Evolutionary conservation across 2,113 vertebrate species (phyloP), one percentile per base, ranked within the genome.

Genomic region (Ptyas mucosa): DNA sequence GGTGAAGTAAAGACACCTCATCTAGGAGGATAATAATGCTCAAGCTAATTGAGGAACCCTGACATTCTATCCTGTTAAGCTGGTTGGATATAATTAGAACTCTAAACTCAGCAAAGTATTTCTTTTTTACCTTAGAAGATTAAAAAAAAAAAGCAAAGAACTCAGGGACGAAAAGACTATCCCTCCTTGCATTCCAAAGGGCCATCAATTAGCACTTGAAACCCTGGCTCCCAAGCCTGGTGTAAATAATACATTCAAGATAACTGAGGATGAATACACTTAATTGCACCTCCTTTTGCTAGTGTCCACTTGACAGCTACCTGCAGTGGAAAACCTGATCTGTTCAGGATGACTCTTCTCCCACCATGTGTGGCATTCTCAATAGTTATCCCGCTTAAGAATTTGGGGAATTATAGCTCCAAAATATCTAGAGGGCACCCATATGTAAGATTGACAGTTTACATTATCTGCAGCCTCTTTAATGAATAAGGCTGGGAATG

Each of bases 71-170:
- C 93, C 94, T 81, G 91, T 64, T 91, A 81, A 89, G 1, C 0
- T 92, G 51, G 94, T 92, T 58, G 86, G 87, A 96, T 94, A 86
- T 95, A 94, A 95, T 94, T 93, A 94, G 85, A 94, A 96, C 95
- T 69, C 58, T 69, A 90, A 90, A 88, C 64, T 39, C n/a, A 89
- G 58, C 61, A 51, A 94, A 49, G 14, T 81, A 34, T 89, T 95
- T 86, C 90, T 12, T 85, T 92, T 93, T 1, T 3, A 39, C 55
- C 93, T 0, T 75, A 4, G 29, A 89, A 39, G 54, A 86, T n/a
- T n/a, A n/a, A n/a, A 46, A 46, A 52, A 91, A 64, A 58, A 86
- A 86, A 49, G 6, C 85, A 90, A 0, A 55, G 3, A 75, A 91
- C 24, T 90, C 8, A 29, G 0, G 26, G 2, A 46, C 93, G 29